A percentile compares a stretch with the other conserved stretches of the same genome.
These are phyloP conservation scores for Axea sp. DNA, from an alignment of 2,888 invertebrate genomes.

Conservation along the genomic window DNA sequence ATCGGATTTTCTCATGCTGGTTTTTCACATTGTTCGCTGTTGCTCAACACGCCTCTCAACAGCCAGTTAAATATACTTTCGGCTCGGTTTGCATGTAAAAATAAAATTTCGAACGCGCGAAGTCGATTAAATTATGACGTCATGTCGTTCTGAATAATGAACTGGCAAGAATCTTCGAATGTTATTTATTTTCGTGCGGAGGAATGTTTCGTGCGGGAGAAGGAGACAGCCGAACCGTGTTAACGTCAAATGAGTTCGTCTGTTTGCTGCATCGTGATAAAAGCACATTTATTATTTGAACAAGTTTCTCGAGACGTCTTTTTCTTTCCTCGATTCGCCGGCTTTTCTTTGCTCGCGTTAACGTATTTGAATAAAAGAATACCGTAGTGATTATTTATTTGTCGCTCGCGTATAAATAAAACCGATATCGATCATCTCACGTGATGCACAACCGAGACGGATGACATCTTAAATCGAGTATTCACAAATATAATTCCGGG, in stretches of 20 bases:
- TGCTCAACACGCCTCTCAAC: neutral
- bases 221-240: neutral
- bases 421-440: too few species aligned
- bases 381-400: too few species aligned
- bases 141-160: constrained; percentile 40
- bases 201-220: constrained; percentile 3
- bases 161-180: constrained; percentile 11
- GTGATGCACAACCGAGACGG: too few species aligned
- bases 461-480: too few species aligned
- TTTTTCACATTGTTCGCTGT: constrained; percentile 1
- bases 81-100: constrained; percentile 16
- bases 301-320: too few species aligned
- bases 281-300: constrained; percentile 14
- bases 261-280: constrained; percentile 9
- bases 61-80: neutral
- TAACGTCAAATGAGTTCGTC: constrained; percentile 8
- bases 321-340: too few species aligned
- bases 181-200: constrained; percentile 33
- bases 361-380: too few species aligned
- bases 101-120: constrained; percentile 19
- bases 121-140: constrained; percentile 45
- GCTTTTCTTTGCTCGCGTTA: too few species aligned
- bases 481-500: too few species aligned
- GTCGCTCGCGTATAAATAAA: too few species aligned
- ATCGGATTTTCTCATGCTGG: too few species aligned